phyloP scores from a whole-genome alignment of 2,113 vertebrate genomes.

The Lophius piscatorius region DNA sequence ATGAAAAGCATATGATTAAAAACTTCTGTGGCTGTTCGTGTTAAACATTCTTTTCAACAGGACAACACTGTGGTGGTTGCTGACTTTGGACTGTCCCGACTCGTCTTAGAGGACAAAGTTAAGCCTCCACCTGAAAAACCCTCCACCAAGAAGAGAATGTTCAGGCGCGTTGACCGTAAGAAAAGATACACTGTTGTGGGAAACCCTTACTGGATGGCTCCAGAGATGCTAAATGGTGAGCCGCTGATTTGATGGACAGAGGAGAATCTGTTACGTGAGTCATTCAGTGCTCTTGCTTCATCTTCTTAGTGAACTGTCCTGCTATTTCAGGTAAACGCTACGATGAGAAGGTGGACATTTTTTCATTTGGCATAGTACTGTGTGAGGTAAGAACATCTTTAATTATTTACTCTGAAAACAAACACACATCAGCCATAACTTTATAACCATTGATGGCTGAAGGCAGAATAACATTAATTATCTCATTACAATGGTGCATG shows the following conservation, averaged over 20 bases:
- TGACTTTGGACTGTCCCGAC: constrained; percentile 93
- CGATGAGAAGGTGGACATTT: constrained; percentile 96
- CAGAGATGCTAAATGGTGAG: constrained; percentile 97
- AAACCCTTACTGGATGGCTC: constrained; percentile 99
- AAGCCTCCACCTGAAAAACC: constrained; percentile 86
- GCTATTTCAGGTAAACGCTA: constrained; percentile 90
- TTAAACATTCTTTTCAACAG: constrained; percentile 69
- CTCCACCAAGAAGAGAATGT: constrained; percentile 86
- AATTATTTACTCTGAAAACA: too few relatives aligned
- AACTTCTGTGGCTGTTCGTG: too few relatives aligned
- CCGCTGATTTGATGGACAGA: neutral
- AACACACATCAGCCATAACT: too few relatives aligned
- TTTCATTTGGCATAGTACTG: constrained; percentile 96
- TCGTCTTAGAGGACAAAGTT: constrained; percentile 91
- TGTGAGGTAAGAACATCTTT: constrained; percentile 91
- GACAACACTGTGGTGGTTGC: constrained; percentile 96
- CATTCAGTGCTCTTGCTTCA: neutral
- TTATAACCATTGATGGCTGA: too few relatives aligned
- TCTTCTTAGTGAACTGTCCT: constrained; percentile 14
- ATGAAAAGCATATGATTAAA: neutral
- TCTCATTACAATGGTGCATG: too few relatives aligned
- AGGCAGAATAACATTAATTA: too few relatives aligned
- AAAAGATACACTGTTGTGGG: constrained; percentile 97
- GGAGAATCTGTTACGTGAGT: neutral
- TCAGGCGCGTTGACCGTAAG: constrained; percentile 89